Conservation (phyloP, 1,140 invertebrate species). For the Lasaia peninsularis region DNA sequence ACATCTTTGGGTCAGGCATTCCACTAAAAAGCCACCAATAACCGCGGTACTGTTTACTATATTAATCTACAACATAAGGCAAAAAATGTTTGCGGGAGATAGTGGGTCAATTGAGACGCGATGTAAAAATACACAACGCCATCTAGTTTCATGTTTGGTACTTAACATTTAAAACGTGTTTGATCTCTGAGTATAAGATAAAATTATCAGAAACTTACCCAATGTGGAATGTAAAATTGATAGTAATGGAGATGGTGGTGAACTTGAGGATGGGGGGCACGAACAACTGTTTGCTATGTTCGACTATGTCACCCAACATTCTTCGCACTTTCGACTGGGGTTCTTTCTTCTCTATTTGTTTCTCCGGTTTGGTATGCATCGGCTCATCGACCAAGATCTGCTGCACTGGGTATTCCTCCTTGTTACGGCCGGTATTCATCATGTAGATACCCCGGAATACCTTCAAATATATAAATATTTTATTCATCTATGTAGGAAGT, state of each 20-base stretch:
- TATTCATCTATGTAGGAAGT: too few species aligned
- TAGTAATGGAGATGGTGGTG: slow-evolving; percentile 89
- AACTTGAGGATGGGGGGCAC: slow-evolving; percentile 87
- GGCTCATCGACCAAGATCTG: slow-evolving; percentile 85
- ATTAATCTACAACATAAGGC: too few species aligned
- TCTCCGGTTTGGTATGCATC: slow-evolving; percentile 72
- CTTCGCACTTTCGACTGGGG: slow-evolving; percentile 76
- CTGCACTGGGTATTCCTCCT: slow-evolving; percentile 86
- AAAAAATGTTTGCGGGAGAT: too few species aligned
- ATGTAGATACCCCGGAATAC: slow-evolving; percentile 88
- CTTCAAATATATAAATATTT: too few species aligned
- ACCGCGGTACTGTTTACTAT: too few species aligned
- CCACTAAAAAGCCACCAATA: too few species aligned
- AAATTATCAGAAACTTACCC: slow-evolving; percentile 76
- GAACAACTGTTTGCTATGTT: slow-evolving; percentile 89
- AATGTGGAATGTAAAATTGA: slow-evolving; percentile 93
- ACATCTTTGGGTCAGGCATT: too few species aligned
- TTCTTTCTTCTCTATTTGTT: slow-evolving; percentile 54
- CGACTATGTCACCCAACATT: slow-evolving; percentile 86
- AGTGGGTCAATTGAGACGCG: too few species aligned
- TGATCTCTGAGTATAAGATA: slow-evolving; percentile 7
- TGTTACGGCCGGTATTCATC: slow-evolving; percentile 86
- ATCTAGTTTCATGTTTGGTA: too few species aligned
- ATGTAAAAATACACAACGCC: too few species aligned
- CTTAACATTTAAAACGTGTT: too few species aligned